Base-by-base conservation (phyloP, 2,888 invertebrate genomes). In the Himalopsyche tibetana region DNA sequence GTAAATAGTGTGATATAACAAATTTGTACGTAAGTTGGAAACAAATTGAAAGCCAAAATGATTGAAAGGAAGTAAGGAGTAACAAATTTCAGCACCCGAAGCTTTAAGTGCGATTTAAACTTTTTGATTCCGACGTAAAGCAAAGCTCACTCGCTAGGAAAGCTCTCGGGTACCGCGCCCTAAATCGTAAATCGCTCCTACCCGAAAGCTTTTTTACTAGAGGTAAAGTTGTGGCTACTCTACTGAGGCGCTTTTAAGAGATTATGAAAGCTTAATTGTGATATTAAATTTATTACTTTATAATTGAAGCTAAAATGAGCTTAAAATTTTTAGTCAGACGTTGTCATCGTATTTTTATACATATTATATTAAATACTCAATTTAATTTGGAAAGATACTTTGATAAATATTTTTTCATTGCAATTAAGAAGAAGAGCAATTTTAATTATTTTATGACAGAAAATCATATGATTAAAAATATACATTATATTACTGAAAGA, bases 51-150 rank as follows among this genome's bases (percentile, higher is more conserved):
- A 63, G 6, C 28, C 63, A 11, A 63, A 63, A 63, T 63, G 63
- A 51, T 51, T 51, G 51, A 19, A 63, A n/a, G 63, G 63, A 63
- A 63, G 63, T 63, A 11, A 63, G 56, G 19, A 63, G 63, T 63
- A 19, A 63, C 28, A 63, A 63, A 19, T 63, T 63, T 63, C 63
- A 63, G n/a, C 63, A 63, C 6, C 63, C 28, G 11, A 19, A 63
- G 63, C 63, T 63, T 63, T 19, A 63, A 63, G 63, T 28, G 63
- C 63, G 63, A 63, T 19, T 63, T n/a, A 63, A 63, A 63, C 63
- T 63, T 63, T 63, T 28, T 63, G 63, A 63, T 63, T 63, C 11
- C 63, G 63, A 63, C 63, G 15, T 63, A 63, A 19, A 63, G 63
- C 63, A 63, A n/a, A 63, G 63, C 63, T 63, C 19, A 19, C 8